A percentile compares a stretch with the other conserved stretches of the same genome.
Evolutionary conservation across 2,797 vertebrate species (phyloP).

Genomic region (Darevskia mixta): DNA sequence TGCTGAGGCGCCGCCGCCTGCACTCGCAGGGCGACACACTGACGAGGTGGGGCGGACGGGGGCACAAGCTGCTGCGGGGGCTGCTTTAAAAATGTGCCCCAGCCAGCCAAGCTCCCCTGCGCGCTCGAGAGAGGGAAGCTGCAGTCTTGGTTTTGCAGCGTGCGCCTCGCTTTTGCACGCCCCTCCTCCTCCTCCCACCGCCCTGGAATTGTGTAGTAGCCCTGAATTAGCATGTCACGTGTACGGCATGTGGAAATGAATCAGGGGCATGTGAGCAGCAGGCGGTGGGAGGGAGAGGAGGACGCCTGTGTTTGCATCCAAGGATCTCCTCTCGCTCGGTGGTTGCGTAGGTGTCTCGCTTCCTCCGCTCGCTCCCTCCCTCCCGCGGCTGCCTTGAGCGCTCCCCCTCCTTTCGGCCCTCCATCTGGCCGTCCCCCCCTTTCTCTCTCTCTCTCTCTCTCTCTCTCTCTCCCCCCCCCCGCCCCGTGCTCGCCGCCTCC

Average conservation of each 20-base stretch:
- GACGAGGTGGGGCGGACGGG: conserved; percentile 22
- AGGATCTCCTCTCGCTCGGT: conserved; percentile 83
- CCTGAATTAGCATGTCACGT: conserved; percentile 79
- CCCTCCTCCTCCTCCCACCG: conserved; percentile 61
- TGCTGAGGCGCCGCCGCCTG: not conserved
- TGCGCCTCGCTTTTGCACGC: conserved; percentile 6
- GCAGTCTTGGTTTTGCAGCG: conserved; percentile 5
- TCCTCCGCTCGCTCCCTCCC: conserved; percentile 64
- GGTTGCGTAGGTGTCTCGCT: conserved; percentile 79
- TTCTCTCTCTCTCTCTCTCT: no score
- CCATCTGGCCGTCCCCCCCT: conserved; percentile 68
- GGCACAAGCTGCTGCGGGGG: not conserved
- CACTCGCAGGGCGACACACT: conserved; percentile 45
- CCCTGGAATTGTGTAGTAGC: conserved; percentile 77
- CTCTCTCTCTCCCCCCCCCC: conserved; percentile 59
- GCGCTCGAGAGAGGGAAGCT: conserved; percentile 29
- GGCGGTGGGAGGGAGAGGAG: conserved; percentile 56
- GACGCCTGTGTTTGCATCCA: conserved; percentile 76
- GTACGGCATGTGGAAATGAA: conserved; percentile 78
- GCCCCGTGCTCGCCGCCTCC: conserved; percentile 27
- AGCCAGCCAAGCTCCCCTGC: not conserved
- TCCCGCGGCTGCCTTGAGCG: conserved; percentile 59
- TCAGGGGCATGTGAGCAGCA: conserved; percentile 73
- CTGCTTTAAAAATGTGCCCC: not conserved
- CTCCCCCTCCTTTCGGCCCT: conserved; percentile 55